Base-by-base conservation (phyloP, 30 jellyfish, hydroid and myxozoan species). In the Turritopsis dohrnii region DNA sequence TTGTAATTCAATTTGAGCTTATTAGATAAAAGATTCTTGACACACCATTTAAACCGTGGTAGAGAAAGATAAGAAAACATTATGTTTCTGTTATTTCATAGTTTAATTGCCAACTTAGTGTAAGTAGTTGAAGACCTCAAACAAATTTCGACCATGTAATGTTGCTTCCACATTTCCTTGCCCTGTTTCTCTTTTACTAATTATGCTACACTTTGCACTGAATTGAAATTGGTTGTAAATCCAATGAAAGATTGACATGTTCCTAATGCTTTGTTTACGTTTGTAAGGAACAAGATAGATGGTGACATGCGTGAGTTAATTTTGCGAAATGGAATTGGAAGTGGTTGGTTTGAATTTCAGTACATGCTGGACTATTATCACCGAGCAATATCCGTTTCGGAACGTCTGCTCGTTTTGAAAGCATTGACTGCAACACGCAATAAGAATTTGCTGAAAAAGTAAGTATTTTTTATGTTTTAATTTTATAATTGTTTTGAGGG, bases 281-380 rank as follows among this genome's bases (percentile, higher is more conserved):
- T 41, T 41, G 60, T 41, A 41, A n/a, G 77, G 30, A 69, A 69
- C 30, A 69, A 0, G 31, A 69, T 69, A 7, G 31, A 23, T 69
- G 77, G 77, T n/a, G 30, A 69, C 77, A 69, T 69, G 77, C 28
- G 77, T n/a, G 77, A 69, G 30, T 8, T 69, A 1, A 27, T 69
- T 17, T 19, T 69, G 19, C 28, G 30, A 69, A 69, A 23, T 69
- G 77, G 77, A n/a, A 27, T 69, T n/a, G 16, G 9, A 27, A 9
- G 77, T 27, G 30, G 30, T 27, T 27, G 30, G 28, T 69, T 69
- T 69, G 77, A 69, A 69, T 69, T n/a, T 1, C 31, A 19, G 8
- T 16, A n/a, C 30, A n/a, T 69, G 77, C 9, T 69, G 77, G 0
- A 69, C 0, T 69, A 69, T 27, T 69, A 69, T 69, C 30, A 19